Evolutionary conservation across 2,113 vertebrate species (phyloP).

Genomic region (Siniperca chuatsi): DNA sequence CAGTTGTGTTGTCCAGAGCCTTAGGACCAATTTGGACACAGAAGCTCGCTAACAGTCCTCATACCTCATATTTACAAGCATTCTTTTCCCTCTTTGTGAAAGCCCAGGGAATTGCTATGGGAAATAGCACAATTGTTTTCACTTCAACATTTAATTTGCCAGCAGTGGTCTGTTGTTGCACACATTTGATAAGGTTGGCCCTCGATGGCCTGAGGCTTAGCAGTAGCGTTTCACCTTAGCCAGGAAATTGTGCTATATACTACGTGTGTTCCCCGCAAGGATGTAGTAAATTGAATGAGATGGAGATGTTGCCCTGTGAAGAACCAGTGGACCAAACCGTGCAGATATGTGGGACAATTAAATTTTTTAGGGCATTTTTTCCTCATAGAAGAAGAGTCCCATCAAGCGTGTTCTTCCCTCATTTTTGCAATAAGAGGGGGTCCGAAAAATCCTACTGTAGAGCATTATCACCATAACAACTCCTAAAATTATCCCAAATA

Average conservation of each 20-base stretch:
- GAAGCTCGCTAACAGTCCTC: conserved; percentile 30
- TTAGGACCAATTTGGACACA: conserved; percentile 42
- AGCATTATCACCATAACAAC: conserved; percentile 67
- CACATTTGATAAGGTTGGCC: conserved; percentile 54
- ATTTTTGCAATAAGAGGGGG: conserved; percentile 3
- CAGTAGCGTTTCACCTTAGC: conserved; percentile 36
- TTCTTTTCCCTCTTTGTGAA: conserved; percentile 60
- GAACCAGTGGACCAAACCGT: conserved; percentile 35
- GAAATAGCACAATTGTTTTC: conserved; percentile 78
- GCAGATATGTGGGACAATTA: neutral
- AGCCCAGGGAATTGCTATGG: conserved; percentile 56
- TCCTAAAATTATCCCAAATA: conserved; percentile 75
- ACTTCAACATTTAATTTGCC: conserved; percentile 64
- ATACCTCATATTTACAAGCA: conserved; percentile 67
- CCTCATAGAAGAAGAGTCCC: conserved; percentile 1
- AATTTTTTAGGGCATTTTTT: neutral
- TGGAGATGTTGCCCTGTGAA: conserved; percentile 26
- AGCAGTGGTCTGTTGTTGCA: conserved; percentile 35
- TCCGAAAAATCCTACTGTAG: conserved; percentile 23
- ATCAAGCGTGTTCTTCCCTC: conserved; percentile 4
- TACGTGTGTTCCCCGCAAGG: conserved; percentile 54
- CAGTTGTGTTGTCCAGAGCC: conserved; percentile 30
- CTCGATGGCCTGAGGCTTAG: conserved; percentile 49
- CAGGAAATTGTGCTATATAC: conserved; percentile 47
- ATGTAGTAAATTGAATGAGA: conserved; percentile 71